Base-by-base conservation (phyloP, 1,140 invertebrate genomes). In the Babylonia areolata region DNA sequence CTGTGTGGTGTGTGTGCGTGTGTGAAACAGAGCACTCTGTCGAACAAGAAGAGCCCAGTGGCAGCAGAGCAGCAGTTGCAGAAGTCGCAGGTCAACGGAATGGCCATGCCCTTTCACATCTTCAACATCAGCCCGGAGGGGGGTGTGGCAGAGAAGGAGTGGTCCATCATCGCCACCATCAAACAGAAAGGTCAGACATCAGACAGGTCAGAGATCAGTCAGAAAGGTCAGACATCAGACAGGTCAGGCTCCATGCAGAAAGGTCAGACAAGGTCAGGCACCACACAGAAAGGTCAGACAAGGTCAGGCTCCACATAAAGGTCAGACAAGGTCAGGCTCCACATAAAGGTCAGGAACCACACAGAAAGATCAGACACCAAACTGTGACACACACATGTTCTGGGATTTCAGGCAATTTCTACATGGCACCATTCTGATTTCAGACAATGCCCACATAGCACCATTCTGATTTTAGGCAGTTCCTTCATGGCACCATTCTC, bases 91-190 rank as follows among this genome's bases (percentile, higher is more conserved):
- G 35, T 42, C 20, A 39, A 54, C 64, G 64, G 58, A 20, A 40
- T 40, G 33, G 23, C 80, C 39, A 85, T 87, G 69, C 86, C 85
- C 17, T 87, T 91, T 71, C 85, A 88, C n/a, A 88, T 89, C 69
- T 91, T 91, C 78, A 87, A 54, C 71, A 87, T 91, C 9, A 88
- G 87, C 35, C 89, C 89, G 37, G 90, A 89, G 71, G 81, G 85
- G 31, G 84, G 88, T 20, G 40, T 86, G 20, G 64, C 84, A 15
- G 85, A 89, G 40, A 86, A 86, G 31, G 90, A 90, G 79, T 91
- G 89, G 87, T 87, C 87, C 17, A 84, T 91, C 37, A 87, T 92
- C 33, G 90, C 90, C 40, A 87, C 81, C 28, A 84, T 86, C 54
- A 88, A 90, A 86, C 87, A 87, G 15, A 88, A 86, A 85, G 89